Evolutionary conservation across 30 jellyfish, hydroid and myxozoan species (phyloP).

Genomic region (Turritopsis dohrnii): DNA sequence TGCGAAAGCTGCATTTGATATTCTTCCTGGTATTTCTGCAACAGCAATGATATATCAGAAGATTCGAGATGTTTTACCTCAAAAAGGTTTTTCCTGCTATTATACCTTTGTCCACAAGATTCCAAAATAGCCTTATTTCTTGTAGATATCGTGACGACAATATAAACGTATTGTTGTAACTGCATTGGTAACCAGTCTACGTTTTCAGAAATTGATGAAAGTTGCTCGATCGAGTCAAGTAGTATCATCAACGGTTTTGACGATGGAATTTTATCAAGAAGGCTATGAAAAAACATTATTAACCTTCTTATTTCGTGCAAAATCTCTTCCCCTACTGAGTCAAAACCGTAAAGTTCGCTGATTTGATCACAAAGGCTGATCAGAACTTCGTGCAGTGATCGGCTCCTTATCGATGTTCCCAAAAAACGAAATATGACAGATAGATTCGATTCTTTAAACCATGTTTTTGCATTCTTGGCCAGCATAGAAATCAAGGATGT

Average conservation of each 20-base stretch:
- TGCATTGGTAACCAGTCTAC: constrained; percentile 19
- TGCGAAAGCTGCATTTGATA: neutral
- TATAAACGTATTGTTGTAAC: neutral
- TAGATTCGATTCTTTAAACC: neutral
- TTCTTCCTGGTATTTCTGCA: neutral
- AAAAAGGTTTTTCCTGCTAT: neutral
- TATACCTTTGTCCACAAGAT: neutral
- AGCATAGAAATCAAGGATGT: neutral
- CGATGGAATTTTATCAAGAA: neutral
- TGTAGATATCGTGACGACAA: constrained; percentile 1
- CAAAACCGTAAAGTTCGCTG: neutral
- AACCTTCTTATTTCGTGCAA: neutral
- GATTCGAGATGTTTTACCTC: neutral
- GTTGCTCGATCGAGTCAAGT: constrained; percentile 25
- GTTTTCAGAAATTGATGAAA: neutral
- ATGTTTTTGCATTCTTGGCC: neutral
- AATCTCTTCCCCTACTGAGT: neutral
- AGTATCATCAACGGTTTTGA: neutral
- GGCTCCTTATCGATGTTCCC: neutral
- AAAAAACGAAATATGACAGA: neutral
- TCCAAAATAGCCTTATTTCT: neutral
- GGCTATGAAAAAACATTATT: neutral
- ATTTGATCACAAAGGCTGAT: neutral
- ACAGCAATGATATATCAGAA: neutral
- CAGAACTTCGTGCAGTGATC: neutral